Evolutionary conservation across 2,888 invertebrate species (phyloP), one percentile per base, ranked within the genome.

Genomic region (Euzophera pinguis): DNA sequence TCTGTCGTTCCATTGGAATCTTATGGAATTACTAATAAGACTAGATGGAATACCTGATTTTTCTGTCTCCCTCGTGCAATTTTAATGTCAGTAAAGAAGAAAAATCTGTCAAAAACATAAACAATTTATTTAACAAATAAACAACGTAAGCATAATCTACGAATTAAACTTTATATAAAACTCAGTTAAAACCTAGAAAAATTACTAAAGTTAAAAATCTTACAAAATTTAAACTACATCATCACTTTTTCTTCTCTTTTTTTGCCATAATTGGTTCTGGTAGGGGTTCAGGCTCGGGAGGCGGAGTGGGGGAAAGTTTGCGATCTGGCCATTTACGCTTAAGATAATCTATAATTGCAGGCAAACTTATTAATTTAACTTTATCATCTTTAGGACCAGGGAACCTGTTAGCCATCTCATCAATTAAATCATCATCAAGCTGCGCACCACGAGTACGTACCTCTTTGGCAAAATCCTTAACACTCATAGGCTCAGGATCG

Each of bases 271-370:
- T 58, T 8, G 57, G 52, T n/a, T 35, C 37, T 14, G 54, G 53
- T 57, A 52, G 42, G 0, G 60, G 54, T 42, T 58, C 62, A 0
- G 62, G 58, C 32, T 65, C 64, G 0, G 66, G 67, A 0, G 70
- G 65, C 0, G 75, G 74, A 1, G 73, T 74, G 0, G 75, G 73
- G 1, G 76, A 75, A 1, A 73, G 59, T 34, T 69, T 60, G 27
- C 74, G 67, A 0, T 80, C 73, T 0, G 81, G 82, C 76, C 80
- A 82, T 37, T 75, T 65, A 6, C 79, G 68, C 9, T 64, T 63
- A 10, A 78, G 56, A 39, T 73, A 82, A 1, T 81, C 81, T 1
- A 64, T 67, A 10, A 81, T 43, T 3, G 56, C 60, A 32, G 37
- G 53, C 14, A 74, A 55, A 50, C 68, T 55, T 7, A 71, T 56